phyloP scores from a whole-genome alignment of 1,140 invertebrate genomes.

The Hypsibius dujardini region DNA sequence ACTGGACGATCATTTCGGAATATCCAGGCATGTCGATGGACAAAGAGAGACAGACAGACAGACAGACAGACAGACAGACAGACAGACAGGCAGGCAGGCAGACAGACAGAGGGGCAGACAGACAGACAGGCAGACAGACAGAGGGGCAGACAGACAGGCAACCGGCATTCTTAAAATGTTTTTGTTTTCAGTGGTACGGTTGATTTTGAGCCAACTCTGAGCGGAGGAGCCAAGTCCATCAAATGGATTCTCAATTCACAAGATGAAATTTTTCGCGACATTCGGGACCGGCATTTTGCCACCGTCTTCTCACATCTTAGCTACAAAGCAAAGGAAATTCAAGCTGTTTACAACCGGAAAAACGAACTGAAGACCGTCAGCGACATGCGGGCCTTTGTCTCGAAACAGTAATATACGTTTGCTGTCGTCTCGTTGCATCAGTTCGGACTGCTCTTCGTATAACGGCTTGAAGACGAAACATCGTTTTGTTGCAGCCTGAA shows the following conservation, averaged over 20 bases:
- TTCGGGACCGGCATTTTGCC: conserved; percentile 75
- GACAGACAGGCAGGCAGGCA: too few species aligned
- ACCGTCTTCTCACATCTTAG: conserved; percentile 65
- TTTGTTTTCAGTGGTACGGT: conserved; percentile 44
- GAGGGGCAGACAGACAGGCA: too few species aligned
- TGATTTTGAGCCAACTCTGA: conserved; percentile 42
- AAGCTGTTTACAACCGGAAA: conserved; percentile 49
- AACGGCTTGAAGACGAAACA: conserved; percentile 15
- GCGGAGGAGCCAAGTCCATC: conserved; percentile 31
- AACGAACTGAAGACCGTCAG: conserved; percentile 57
- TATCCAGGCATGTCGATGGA: conserved; percentile 35
- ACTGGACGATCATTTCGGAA: conserved; percentile 69
- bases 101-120: too few species aligned
- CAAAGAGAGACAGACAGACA: too few species aligned
- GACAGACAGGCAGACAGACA: too few species aligned
- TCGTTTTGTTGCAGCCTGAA: conserved; percentile 23
- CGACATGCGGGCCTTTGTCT: conserved; percentile 76
- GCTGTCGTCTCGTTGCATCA: conserved; percentile 39
- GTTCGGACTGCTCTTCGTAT: conserved; percentile 17
- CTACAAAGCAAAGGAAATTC: conserved; percentile 61
- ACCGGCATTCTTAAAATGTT: too few species aligned
- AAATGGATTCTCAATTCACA: conserved; percentile 47
- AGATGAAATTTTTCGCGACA: conserved; percentile 49
- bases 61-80: too few species aligned
- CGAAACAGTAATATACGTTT: conserved; percentile 64